These are phyloP conservation scores for Pegoplata infirma DNA, from an alignment of 2,888 invertebrate genomes.

Conservation along the genomic window DNA sequence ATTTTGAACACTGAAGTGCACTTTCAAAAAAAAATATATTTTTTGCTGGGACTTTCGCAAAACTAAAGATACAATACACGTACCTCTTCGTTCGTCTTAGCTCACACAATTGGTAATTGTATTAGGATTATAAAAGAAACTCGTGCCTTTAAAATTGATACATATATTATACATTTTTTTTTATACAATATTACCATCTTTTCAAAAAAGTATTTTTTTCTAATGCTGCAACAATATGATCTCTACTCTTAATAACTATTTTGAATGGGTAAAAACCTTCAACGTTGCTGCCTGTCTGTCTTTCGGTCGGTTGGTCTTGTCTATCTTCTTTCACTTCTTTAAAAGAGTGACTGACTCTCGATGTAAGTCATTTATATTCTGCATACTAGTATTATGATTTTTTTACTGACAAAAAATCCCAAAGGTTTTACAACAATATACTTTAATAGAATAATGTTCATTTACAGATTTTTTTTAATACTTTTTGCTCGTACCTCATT, in stretches of 20 bases:
- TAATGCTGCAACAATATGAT: slow-evolving; percentile 30
- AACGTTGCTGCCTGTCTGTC: slow-evolving; percentile 21
- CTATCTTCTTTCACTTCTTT: slow-evolving; percentile 44
- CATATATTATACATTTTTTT: slow-evolving; percentile 48
- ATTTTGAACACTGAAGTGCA: no score
- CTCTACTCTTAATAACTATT: slow-evolving; percentile 1
- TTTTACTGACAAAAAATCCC: slow-evolving; percentile 8
- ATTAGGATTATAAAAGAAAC: slow-evolving; percentile 48
- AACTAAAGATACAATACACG: background rate
- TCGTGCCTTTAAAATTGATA: slow-evolving; percentile 61
- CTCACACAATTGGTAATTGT: slow-evolving; percentile 34
- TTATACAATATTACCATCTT: slow-evolving; percentile 16
- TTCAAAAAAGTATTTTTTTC: slow-evolving; percentile 12
- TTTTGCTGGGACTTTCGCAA: background rate
- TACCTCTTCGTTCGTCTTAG: background rate
- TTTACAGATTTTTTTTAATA: slow-evolving; percentile 1
- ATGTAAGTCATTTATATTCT: slow-evolving; percentile 35
- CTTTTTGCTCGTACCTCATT: background rate
- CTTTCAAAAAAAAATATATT: no score
- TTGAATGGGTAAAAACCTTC: slow-evolving; percentile 26
- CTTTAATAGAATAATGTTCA: slow-evolving; percentile 43
- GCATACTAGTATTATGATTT: background rate
- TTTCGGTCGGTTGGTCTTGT: background rate
- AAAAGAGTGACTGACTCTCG: slow-evolving; percentile 27
- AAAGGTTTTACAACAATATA: slow-evolving; percentile 25